Base-by-base conservation (phyloP, 1,140 invertebrate genomes). In the Tetraneura akinire region DNA sequence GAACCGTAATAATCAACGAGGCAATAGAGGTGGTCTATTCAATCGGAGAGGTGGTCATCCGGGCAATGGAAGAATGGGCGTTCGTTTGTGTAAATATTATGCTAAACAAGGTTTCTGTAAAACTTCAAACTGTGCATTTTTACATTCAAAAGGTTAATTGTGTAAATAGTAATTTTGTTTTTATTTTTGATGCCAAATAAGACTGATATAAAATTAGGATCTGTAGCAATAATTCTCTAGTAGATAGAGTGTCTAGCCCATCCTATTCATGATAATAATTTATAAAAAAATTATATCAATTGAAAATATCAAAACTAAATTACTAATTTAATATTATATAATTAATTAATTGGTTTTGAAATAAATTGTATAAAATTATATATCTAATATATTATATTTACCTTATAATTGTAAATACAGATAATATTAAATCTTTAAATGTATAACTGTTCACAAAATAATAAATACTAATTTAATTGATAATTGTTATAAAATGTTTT, bases 71-170 rank as follows among this genome's bases (percentile, higher is more conserved):
- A 57, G 74, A 23, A 9, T 11, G 9, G 32, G 51, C 16, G 53
- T 55, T 62, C 74, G 74, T 1, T 45, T 78, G 47, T 78, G 74
- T 18, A 78, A 78, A 60, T 78, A 78, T 78, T 78, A 78, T 62
- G 21, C 55, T 0, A 78, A 78, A 62, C 74, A 78, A 57, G 74
- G 74, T 62, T 78, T 78, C n/a, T 78, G 74, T 45, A 78, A 78
- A 78, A 78, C 74, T 78, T 42, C 74, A 9, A 78, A 78, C 3
- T 78, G 74, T 62, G 74, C 74, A 18, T 78, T 78, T 47, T 47
- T 78, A 47, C 74, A 78, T 62, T 78, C 74, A 62, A 78, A 78
- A 78, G 21, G 55, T 23, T 78, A 78, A 78, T 37, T 32, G 29
- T 37, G 32, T 23, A 45, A 5, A 32, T 55, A n/a, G n/a, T 51